Percentiles rank a stretch among this genome's conserved stretches.
phyloP scores from a whole-genome alignment of 2,797 vertebrate species.

The Sebastes reedi region DNA sequence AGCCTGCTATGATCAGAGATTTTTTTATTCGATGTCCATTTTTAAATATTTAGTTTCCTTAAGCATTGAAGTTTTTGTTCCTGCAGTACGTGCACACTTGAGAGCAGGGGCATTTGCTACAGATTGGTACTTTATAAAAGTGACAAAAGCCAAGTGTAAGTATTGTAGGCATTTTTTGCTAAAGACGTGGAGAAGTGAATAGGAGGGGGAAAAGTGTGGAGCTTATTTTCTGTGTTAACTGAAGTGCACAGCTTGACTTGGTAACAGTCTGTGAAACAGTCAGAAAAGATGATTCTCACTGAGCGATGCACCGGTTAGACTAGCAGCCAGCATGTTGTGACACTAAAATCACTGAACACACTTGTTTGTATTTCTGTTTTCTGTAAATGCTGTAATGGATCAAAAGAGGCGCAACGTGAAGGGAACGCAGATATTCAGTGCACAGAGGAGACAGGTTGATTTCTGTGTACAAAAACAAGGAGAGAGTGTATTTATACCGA shows the following conservation, averaged over 20 bases:
- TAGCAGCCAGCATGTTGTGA: neutral
- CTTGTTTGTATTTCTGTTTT: neutral
- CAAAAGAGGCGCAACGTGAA: neutral
- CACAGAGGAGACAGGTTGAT: slow-evolving; percentile 5
- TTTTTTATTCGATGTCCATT: neutral
- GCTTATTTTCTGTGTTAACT: neutral
- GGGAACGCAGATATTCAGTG: slow-evolving; percentile 25
- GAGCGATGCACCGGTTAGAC: neutral
- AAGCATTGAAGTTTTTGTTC: neutral
- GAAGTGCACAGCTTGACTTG: neutral
- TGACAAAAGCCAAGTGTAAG: neutral
- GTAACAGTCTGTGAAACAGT: no score
- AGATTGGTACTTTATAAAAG: neutral
- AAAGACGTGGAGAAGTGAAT: no score
- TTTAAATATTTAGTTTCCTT: neutral
- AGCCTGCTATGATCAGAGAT: neutral
- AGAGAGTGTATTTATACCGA: slow-evolving; percentile 89
- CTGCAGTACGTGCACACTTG: neutral
- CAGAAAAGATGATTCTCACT: neutral
- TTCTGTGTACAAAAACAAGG: slow-evolving; percentile 84
- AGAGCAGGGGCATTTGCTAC: no score
- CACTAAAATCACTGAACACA: slow-evolving; percentile 13
- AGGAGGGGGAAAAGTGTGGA: no score
- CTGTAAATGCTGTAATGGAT: slow-evolving; percentile 47
- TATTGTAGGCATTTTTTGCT: no score